These are phyloP conservation scores for Hydrozoanthus gracilis DNA, from an alignment of 92 coral and sea anemone species.

Conservation along the genomic window DNA sequence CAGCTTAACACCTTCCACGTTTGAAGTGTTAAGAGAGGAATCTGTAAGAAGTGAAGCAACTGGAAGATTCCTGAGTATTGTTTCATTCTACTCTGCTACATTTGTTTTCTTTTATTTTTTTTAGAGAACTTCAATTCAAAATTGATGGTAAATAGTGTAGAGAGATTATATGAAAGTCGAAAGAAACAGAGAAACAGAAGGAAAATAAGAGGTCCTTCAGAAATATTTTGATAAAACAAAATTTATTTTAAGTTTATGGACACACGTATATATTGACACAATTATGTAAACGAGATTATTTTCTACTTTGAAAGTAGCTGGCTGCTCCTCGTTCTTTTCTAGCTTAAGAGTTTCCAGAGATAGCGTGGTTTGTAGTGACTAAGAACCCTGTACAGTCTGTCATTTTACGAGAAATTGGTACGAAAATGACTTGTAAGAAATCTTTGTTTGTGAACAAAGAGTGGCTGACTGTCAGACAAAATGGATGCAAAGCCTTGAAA, in stretches of 20 bases:
- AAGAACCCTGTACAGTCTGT: too few relatives aligned
- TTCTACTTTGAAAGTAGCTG: not conserved
- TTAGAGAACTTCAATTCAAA: not conserved
- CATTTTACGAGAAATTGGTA: too few relatives aligned
- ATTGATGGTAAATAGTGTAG: not conserved
- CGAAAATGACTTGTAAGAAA: too few relatives aligned
- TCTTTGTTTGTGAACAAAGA: too few relatives aligned
- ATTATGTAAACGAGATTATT: not conserved
- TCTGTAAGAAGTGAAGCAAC: not conserved
- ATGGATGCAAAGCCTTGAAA: too few relatives aligned
- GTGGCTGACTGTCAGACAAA: too few relatives aligned
- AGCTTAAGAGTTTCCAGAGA: too few relatives aligned
- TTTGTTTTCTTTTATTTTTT: not conserved
- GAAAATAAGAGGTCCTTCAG: not conserved
- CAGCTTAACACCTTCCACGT: not conserved
- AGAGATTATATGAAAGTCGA: not conserved
- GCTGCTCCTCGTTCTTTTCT: not conserved
- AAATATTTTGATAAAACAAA: conserved; percentile 10
- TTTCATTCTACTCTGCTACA: not conserved
- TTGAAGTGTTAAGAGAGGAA: conserved; percentile 2
- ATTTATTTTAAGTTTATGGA: not conserved
- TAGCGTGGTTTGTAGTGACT: too few relatives aligned
- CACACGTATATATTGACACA: not conserved
- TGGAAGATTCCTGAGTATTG: conserved; percentile 14
- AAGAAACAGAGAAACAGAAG: not conserved